Evolutionary conservation across 2,797 vertebrate species (phyloP), one percentile per base, ranked within the genome.

Genomic region (Lerista edwardsae): DNA sequence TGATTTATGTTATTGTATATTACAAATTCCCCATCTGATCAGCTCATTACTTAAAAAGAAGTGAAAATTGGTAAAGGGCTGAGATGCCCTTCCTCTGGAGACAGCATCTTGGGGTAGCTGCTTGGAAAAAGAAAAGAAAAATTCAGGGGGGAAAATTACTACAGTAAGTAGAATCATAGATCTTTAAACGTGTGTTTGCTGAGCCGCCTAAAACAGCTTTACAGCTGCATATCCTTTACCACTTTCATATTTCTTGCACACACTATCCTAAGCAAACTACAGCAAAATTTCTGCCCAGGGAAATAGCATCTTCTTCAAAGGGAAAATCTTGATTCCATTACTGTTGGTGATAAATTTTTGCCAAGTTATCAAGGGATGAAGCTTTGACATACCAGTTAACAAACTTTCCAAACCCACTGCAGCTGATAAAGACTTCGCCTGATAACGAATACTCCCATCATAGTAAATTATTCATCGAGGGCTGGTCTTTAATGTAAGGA

Each of bases 401-500:
- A 85, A 88, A 86, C 34, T 81, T 87, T 82, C 87, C 93, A 91
- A 89, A 90, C 80, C 61, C 86, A 87, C 67, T 75, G 78, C 83
- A 90, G 77, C 23, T 64, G 34, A 88, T 88, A 87, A 87, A 91
- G 82, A 68, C 71, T 87, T 88, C 59, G 31, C 77, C 82, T 84
- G 88, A 86, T 87, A 77, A 90, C 86, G 61, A 78, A 71, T 29
- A 3, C 31, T 88, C 82, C 86, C 86, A 87, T 84, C 75, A 75
- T 68, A 87, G 83, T 92, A 88, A 92, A 92, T 91, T 90, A 91
- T 94, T 93, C 86, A 91, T 65, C 73, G 86, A n/a, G 89, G 7
- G 68, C 36, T 75, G 44, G 87, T 93, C 89, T 93, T 83, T 91
- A 86, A 87, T 80, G 81, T 83, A 89, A 89, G 83, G 93, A 85